These are phyloP conservation scores for Pyrgus malvae DNA, from an alignment of 2,888 invertebrate genomes.

Conservation along the genomic window DNA sequence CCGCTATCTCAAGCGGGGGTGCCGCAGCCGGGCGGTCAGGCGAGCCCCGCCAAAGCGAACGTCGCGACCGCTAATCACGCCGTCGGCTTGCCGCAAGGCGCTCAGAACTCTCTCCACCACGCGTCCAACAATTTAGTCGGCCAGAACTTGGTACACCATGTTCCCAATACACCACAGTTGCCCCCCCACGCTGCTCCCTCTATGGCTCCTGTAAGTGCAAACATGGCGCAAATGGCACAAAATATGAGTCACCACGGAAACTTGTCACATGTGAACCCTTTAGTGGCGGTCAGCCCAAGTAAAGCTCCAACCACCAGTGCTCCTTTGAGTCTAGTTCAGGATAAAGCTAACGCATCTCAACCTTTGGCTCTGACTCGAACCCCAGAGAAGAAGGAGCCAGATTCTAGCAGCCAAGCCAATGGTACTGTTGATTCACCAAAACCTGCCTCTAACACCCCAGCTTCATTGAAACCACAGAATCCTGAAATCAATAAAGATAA, in stretches of 20 bases:
- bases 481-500: constrained; percentile 68
- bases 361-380: constrained; percentile 72
- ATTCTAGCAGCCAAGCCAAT: constrained; percentile 65
- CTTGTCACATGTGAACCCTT: constrained; percentile 64
- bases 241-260: constrained; percentile 80
- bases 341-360: constrained; percentile 58
- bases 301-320: constrained; percentile 60
- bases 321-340: constrained; percentile 72
- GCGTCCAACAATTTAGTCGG: constrained; percentile 59
- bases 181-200: constrained; percentile 67
- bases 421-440: constrained; percentile 72
- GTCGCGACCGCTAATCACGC: constrained; percentile 69
- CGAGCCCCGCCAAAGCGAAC: constrained; percentile 72
- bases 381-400: constrained; percentile 72
- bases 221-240: constrained; percentile 79
- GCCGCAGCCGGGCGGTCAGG: constrained; percentile 68
- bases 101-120: constrained; percentile 64
- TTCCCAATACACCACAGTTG: constrained; percentile 52
- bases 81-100: constrained; percentile 66
- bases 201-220: constrained; percentile 76
- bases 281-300: constrained; percentile 58
- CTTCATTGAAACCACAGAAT: constrained; percentile 62
- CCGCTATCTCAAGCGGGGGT: constrained; percentile 79
- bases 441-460: constrained; percentile 55
- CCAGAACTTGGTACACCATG: constrained; percentile 68